Evolutionary conservation across 2,113 vertebrate species (phyloP).

Genomic region (Urocolius indicus): DNA sequence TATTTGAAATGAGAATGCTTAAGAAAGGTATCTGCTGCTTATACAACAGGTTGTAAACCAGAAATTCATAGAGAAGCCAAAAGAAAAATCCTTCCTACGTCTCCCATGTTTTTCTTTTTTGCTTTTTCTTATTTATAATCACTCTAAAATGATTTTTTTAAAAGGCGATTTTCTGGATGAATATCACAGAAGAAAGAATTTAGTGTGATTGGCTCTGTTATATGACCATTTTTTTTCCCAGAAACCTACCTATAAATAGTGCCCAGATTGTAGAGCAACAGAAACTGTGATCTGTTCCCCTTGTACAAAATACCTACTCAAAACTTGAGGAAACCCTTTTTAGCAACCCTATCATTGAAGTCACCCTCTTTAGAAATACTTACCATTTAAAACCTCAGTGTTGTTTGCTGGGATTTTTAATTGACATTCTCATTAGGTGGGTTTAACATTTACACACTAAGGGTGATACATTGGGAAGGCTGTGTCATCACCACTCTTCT

Average conservation of each 20-base stretch:
- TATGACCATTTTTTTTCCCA: not conserved
- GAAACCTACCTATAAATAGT: not conserved
- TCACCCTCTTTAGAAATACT: not conserved
- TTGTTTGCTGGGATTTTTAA: not conserved
- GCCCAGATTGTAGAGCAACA: not conserved
- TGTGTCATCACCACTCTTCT: not conserved
- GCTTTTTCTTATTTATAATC: not conserved
- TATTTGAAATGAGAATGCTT: constrained; percentile 41
- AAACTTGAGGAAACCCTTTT: not conserved
- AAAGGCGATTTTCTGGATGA: not conserved
- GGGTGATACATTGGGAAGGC: not conserved
- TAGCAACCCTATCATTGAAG: not conserved
- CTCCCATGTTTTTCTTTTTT: not conserved
- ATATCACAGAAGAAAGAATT: not conserved
- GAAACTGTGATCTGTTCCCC: not conserved
- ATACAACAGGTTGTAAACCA: constrained; percentile 30
- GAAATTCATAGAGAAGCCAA: not conserved
- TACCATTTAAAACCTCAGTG: not conserved
- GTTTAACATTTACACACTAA: not conserved
- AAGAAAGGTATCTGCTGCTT: constrained; percentile 30
- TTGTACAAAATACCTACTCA: not conserved
- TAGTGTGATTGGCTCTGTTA: not conserved
- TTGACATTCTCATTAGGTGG: not conserved
- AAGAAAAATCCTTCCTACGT: not conserved
- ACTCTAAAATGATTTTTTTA: not conserved